Evolutionary conservation across 2,113 vertebrate species (phyloP), one percentile per base, ranked within the genome.

Genomic region (Tenebrosternarchus preto): DNA sequence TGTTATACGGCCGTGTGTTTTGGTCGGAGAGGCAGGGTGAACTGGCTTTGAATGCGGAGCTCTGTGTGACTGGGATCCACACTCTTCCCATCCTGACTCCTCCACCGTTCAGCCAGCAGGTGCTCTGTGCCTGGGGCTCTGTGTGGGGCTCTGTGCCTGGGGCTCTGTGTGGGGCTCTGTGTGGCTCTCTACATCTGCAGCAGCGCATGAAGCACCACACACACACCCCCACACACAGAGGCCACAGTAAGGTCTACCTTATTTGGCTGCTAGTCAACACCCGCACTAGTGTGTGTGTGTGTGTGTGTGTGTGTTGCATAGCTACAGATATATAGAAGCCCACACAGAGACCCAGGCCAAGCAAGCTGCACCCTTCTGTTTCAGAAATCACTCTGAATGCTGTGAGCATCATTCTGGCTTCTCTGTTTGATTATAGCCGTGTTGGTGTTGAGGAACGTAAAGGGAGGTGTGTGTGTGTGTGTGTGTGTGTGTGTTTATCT

Each of bases 121-220:
- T 66, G 57, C 46, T 25, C 22, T 4, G 24, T 36, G 20, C 46
- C 27, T 55, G 31, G 33, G 36, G 29, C 29, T 74, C 71, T 64
- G 20, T 74, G 46, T 57, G 71, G 61, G 29, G 19, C 24, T 72
- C 15, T 55, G 2, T 72, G 15, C 19, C 43, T 80, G 43, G 1
- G 36, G 29, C 29, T 74, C 71, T 64, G 20, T 74, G 46, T 57
- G 71, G 61, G 29, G 19, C 24, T 72, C 15, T 55, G 2, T 72
- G 15, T 66, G 22, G 29, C 56, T 33, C 5, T 19, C 19, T 56
- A 61, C 69, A 80, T 50, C 43, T 67, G 61, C 33, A 22, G 12
- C 43, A 55, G 60, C n/a, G 19, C 57, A 29, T 63, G 25, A 63
- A 31, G 24, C 6, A 68, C 46, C 27, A 36, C 63, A 68, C n/a